Evolutionary conservation across 2,797 vertebrate genomes (phyloP).

Genomic region (Spea hammondii): DNA sequence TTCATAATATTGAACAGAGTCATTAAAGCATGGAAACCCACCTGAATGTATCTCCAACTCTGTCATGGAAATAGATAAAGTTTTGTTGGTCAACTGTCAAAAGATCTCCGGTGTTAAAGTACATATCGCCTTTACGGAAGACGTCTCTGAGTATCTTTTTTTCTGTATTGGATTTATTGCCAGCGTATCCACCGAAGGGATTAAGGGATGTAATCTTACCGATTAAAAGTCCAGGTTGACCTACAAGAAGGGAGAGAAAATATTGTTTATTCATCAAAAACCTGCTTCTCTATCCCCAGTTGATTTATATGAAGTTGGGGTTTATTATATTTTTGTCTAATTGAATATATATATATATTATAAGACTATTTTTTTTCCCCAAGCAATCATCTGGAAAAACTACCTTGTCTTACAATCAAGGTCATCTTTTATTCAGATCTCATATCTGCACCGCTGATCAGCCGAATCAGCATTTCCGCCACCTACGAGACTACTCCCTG

Average conservation of each 20-base stretch:
- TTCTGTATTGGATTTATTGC: constrained; percentile 75
- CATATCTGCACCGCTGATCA: no score
- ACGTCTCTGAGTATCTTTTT: constrained; percentile 82
- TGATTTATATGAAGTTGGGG: no score
- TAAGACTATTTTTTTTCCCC: no score
- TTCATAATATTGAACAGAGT: not conserved
- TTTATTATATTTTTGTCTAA: no score
- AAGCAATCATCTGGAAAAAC: no score
- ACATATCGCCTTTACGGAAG: constrained; percentile 79
- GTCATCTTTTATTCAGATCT: no score
- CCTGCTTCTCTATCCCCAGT: no score
- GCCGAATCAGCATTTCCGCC: no score
- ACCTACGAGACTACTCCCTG: no score
- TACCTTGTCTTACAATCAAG: no score
- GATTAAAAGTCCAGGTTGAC: constrained; percentile 79
- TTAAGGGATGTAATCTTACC: constrained; percentile 68
- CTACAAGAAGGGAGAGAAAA: constrained; percentile 58
- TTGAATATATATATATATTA: no score
- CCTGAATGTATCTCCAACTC: constrained; percentile 89
- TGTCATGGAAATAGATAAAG: constrained; percentile 85
- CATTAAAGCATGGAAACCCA: constrained; percentile 53
- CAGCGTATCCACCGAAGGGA: constrained; percentile 80
- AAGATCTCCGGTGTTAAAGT: constrained; percentile 86
- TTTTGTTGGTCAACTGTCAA: constrained; percentile 74
- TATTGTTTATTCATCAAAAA: not conserved